Evolutionary conservation across 2,888 invertebrate genomes (phyloP).

Genomic region (Geotrupes spiniger): DNA sequence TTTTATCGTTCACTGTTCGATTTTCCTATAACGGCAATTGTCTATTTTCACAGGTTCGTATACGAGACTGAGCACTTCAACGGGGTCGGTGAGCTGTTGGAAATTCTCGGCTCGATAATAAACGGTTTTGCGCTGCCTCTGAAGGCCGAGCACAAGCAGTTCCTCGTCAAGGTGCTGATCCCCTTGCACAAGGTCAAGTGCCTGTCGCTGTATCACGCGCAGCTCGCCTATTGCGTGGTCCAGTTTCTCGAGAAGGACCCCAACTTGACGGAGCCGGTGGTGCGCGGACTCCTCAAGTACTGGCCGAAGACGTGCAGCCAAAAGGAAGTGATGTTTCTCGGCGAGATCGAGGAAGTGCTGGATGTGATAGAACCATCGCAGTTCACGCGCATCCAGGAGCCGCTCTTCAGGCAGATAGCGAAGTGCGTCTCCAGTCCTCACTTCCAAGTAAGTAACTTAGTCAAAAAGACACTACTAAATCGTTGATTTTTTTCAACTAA

Average conservation of each 20-base stretch:
- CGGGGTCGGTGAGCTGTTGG: slow-evolving; percentile 93
- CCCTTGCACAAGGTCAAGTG: slow-evolving; percentile 97
- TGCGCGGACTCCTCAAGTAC: slow-evolving; percentile 90
- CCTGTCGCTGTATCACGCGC: slow-evolving; percentile 94
- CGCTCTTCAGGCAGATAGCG: slow-evolving; percentile 96
- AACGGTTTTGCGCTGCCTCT: slow-evolving; percentile 98
- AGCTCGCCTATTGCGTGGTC: slow-evolving; percentile 97
- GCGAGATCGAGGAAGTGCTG: slow-evolving; percentile 98
- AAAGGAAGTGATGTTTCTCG: slow-evolving; percentile 99
- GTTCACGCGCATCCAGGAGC: slow-evolving; percentile 97
- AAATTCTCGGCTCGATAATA: slow-evolving; percentile 97
- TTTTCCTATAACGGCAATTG: slow-evolving; percentile 7
- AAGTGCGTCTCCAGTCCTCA: slow-evolving; percentile 99
- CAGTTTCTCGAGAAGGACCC: slow-evolving; percentile 99
- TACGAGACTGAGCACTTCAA: slow-evolving; percentile 99
- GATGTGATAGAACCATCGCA: slow-evolving; percentile 99
- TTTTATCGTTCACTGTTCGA: no score
- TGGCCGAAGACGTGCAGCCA: slow-evolving; percentile 99
- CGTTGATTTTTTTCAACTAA: no score
- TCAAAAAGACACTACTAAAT: no score
- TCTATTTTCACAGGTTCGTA: slow-evolving; percentile 74
- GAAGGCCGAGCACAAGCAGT: slow-evolving; percentile 97
- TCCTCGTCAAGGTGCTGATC: slow-evolving; percentile 89
- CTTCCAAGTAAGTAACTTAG: slow-evolving; percentile 80
- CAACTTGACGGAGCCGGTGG: slow-evolving; percentile 90